Evolutionary conservation across 2,797 vertebrate species (phyloP).

Genomic region (Simalia tracyae): DNA sequence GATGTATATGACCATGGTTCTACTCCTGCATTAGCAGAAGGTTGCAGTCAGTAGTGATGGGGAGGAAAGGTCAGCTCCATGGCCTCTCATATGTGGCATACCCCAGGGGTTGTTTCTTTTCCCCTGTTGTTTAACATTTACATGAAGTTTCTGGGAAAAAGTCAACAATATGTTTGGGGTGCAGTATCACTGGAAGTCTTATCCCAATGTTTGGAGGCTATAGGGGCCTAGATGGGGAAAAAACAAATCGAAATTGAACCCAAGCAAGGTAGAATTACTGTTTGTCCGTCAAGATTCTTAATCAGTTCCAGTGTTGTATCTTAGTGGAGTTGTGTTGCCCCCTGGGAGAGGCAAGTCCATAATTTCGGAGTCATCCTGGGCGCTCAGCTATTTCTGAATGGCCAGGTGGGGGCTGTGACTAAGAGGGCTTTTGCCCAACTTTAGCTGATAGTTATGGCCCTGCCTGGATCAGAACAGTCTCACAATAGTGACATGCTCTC

Average conservation of each 20-base stretch:
- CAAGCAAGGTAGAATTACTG: no score
- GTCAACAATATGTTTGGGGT: neutral
- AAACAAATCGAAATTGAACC: neutral
- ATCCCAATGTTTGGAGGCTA: neutral
- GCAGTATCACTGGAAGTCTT: neutral
- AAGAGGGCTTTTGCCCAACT: no score
- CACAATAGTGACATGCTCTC: no score
- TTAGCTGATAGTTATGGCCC: no score
- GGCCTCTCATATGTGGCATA: neutral
- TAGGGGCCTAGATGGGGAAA: neutral
- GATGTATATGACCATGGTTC: neutral
- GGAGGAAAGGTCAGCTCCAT: neutral
- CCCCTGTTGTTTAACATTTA: neutral
- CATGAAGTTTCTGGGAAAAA: neutral
- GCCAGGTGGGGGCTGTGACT: no score
- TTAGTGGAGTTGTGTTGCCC: no score
- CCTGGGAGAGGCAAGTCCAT: no score
- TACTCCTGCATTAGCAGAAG: neutral
- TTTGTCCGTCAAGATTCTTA: no score
- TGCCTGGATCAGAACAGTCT: no score
- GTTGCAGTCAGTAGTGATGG: neutral
- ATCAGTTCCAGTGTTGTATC: no score
- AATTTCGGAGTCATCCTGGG: no score
- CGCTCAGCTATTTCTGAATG: no score
- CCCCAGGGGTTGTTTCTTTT: neutral